Base-by-base conservation (phyloP, 2,113 vertebrate genomes). In the Nettapus auritus region DNA sequence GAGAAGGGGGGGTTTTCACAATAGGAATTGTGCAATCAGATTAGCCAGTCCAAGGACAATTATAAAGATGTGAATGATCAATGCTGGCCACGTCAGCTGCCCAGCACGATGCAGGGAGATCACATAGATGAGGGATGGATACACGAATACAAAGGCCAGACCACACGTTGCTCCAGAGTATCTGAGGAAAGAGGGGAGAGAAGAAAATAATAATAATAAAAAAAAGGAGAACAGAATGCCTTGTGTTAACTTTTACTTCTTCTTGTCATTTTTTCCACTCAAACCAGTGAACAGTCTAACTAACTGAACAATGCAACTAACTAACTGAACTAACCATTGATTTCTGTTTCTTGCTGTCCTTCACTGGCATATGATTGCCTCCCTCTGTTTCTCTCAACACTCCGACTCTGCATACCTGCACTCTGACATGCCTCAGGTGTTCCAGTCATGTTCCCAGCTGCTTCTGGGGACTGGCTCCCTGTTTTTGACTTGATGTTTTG, bases 151-250 rank as follows among this genome's bases (percentile, higher is more conserved):
- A 84, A 99, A 98, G 52, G 99, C 99, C 97, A 99, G 97, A 56
- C 99, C 99, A 13, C 99, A 99, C 0, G 98, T 98, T 48, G 99
- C 99, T 97, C 99, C 99, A 3, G 99, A 99, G 69, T 99, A 99
- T 96, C 99, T 99, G 97, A 53, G 40, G 67, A 93, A 88, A 53
- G 31, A 3, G 9, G 17, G n/a, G 8, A 57, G 52, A 66, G 33
- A 10, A 33, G 34, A 21, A 48, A 62, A 55, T 42, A 14, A 44
- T 59, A 8, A 19, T n/a, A n/a, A n/a, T n/a, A n/a, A 11, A 12
- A 12, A 2, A 40, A 63, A 21, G 26, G 40, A 77, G 42, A 38
- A 53, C 59, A 80, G 3, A 83, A 82, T 13, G 25, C 8, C 73
- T 84, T 64, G 26, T 50, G 52, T 95, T 93, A 91, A 79, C 46